Evolutionary conservation across 2,113 vertebrate species (phyloP), one percentile per base, ranked within the genome.

Genomic region (Zingel zingel): DNA sequence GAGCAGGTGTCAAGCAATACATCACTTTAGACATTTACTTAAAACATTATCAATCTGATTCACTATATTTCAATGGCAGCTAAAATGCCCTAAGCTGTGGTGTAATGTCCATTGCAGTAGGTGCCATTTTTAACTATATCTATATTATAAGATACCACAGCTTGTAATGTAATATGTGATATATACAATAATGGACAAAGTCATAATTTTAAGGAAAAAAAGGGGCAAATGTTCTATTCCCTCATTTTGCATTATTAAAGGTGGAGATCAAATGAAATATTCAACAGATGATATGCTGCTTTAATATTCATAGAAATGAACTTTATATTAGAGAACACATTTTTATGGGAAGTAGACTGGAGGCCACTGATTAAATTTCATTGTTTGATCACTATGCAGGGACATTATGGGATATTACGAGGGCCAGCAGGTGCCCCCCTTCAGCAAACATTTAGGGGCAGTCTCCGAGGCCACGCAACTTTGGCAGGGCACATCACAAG

Each of bases 281-380:
- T 95, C 91, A 95, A 92, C 86, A 88, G 88, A 94, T 94, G 88
- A 94, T 94, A 89, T 94, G 92, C 83, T 86, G 83, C 86, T 95
- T 93, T 95, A 95, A 95, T 95, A 95, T 95, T 95, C 92, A 94
- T 95, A 94, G 93, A 95, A 95, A 90, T 95, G 91, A 94, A 95
- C 95, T 95, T 96, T 94, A 93, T 93, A 95, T 94, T 93, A 94
- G 90, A 90, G 91, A 95, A 94, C 92, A 95, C 88, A 89, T 91
- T 95, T 94, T 94, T 94, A 95, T 93, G 91, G 84, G 91, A 87
- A 87, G 87, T 85, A 89, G 91, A 94, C 91, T 91, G 81, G 84
- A 92, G 93, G 92, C 88, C 83, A 92, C 91, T 94, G 92, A 95
- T 95, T 94, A 93, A 92, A 94, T 95, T 94, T 93, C 90, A 94